Evolutionary conservation across 2,797 vertebrate species (phyloP).

Genomic region (Rhinogobio ventralis): DNA sequence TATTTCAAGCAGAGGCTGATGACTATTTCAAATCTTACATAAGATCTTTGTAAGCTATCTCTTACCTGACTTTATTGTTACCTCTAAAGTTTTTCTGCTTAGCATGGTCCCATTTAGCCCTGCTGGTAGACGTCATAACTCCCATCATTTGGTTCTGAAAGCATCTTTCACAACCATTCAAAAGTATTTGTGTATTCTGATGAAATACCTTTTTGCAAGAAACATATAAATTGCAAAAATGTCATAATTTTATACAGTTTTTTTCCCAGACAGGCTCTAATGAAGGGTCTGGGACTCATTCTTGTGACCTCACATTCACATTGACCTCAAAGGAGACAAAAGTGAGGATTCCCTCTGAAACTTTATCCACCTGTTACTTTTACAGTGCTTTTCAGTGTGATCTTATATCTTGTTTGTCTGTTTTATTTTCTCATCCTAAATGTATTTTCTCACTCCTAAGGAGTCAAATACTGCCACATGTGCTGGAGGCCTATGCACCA

Average conservation of each 20-base stretch:
- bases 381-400: too few relatives aligned
- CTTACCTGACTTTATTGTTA: not conserved
- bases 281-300: not conserved
- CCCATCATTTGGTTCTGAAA: not conserved
- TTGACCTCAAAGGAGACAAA: not conserved
- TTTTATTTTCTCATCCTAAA: too few relatives aligned
- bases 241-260: not conserved
- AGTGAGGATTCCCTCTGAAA: not conserved
- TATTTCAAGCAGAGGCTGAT: not conserved
- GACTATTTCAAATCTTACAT: too few relatives aligned
- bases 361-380: not conserved
- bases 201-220: not conserved
- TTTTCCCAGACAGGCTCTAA: not conserved
- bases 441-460: too few relatives aligned
- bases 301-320: not conserved
- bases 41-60: not conserved
- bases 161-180: not conserved
- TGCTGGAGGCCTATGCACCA: too few relatives aligned
- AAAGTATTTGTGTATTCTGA: not conserved
- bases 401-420: not conserved
- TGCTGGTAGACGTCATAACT: not conserved
- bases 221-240: not conserved
- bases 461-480: too few relatives aligned
- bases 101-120: not conserved
- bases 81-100: not conserved